Evolutionary conservation across 2,888 invertebrate genomes (phyloP).

Genomic region (Drosophila stalkeri): DNA sequence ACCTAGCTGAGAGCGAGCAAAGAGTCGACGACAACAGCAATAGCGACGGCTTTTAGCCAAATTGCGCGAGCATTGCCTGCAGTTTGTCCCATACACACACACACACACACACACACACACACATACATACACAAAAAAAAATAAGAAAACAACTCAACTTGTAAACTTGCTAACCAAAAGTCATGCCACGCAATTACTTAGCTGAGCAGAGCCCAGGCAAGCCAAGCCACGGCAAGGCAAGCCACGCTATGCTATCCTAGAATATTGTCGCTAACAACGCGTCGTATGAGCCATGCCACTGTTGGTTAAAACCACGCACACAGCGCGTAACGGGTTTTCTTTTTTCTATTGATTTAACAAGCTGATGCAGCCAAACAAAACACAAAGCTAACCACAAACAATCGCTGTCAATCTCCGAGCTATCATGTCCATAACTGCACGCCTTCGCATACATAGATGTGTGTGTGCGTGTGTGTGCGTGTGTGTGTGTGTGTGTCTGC

Average conservation of each 20-base stretch:
- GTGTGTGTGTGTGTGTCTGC: slow-evolving; percentile 11
- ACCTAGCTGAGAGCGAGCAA: slow-evolving; percentile 66
- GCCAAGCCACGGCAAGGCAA: not conserved
- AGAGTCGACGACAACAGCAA: slow-evolving; percentile 17
- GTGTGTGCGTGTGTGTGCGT: not conserved
- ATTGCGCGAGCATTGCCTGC: slow-evolving; percentile 66
- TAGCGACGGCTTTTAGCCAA: slow-evolving; percentile 75
- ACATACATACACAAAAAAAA: not conserved
- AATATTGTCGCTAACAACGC: slow-evolving; percentile 38
- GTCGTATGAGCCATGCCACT: slow-evolving; percentile 39
- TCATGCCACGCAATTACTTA: slow-evolving; percentile 79
- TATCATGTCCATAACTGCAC: not conserved
- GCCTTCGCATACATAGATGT: not conserved
- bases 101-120: not conserved
- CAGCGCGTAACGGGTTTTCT: slow-evolving; percentile 30
- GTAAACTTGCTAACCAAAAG: slow-evolving; percentile 54
- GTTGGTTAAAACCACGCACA: slow-evolving; percentile 36
- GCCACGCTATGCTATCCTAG: not conserved
- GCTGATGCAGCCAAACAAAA: slow-evolving; percentile 25
- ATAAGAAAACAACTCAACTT: slow-evolving; percentile 31
- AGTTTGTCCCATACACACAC: slow-evolving; percentile 15
- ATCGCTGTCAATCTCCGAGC: slow-evolving; percentile 4
- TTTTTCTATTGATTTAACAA: slow-evolving; percentile 77
- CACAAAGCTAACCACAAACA: not conserved
- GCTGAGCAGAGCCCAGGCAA: slow-evolving; percentile 12